A percentile compares a stretch with the other conserved stretches of the same genome.
phyloP scores from a whole-genome alignment of 2,797 vertebrate species.

The Muscicapa comitata region DNA sequence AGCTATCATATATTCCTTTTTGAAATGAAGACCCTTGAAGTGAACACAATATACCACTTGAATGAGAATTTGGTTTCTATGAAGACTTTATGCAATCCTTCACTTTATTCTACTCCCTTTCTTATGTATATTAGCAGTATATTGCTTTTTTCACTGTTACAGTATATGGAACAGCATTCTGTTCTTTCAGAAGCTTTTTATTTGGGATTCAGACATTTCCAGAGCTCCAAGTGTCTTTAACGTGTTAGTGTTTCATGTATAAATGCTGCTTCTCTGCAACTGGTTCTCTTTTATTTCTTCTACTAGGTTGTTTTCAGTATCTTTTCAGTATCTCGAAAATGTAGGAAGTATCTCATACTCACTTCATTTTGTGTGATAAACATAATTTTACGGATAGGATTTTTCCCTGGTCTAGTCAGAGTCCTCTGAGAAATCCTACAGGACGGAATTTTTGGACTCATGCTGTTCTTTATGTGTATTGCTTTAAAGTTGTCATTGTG shows the following conservation, averaged over 20 bases:
- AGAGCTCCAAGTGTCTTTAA: background rate
- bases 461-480: constrained; percentile 11
- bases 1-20: background rate
- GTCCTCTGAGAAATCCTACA: constrained; percentile 22
- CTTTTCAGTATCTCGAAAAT: background rate
- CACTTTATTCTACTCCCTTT: background rate
- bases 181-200: background rate
- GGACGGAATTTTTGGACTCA: constrained; percentile 29
- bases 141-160: background rate
- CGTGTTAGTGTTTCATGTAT: background rate
- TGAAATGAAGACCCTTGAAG: background rate
- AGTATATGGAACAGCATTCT: background rate
- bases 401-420: constrained; percentile 3
- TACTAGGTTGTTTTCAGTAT: background rate
- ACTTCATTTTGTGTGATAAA: constrained; percentile 37
- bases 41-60: background rate
- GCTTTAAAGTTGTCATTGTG: constrained; percentile 12
- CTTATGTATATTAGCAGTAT: background rate
- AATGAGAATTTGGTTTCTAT: background rate
- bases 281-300: background rate
- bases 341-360: background rate
- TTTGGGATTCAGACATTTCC: background rate
- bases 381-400: background rate
- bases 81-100: background rate
- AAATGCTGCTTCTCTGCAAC: background rate